Evolutionary conservation across 2,888 invertebrate species (phyloP), one percentile per base, ranked within the genome.

Genomic region (Hydraecia micacea): DNA sequence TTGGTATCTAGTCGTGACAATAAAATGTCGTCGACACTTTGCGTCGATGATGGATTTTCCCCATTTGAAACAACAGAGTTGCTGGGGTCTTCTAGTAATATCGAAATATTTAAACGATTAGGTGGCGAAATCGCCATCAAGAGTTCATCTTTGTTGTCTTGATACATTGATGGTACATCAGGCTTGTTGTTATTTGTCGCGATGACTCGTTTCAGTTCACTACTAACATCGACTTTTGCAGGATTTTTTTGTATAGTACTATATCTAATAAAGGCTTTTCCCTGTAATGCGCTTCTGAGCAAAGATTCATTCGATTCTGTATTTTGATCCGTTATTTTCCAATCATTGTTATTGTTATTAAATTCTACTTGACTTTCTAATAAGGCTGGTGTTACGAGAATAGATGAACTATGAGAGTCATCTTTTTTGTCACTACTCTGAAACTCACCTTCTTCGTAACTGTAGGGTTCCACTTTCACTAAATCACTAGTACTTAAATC

Each of bases 261-360:
- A 97, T 97, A 94, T 97, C 97, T 96, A 94, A 95, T 94, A 94
- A 96, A 92, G 93, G 97, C 97, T 96, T 98, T 98, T 68, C 98
- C 98, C 93, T 98, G 98, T 84, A 99, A 97, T 18, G 98, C 98
- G 92, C 98, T 98, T 88, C 98, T 97, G 85, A 99, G 95, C 84
- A 99, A 95, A 52, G 98, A 98, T 91, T 98, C 98, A 36, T 98
- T 97, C 46, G 97, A 96, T 91, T 96, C 96, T 49, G 96, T 94
- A 91, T 98, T 98, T 94, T 98, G 98, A 92, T 98, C 98, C 77
- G 98, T 98, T 92, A 98, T 97, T 93, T 98, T 98, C 98, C 98
- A 98, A 93, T 98, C 98, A 94, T 98, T 98, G 93, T 98, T 98
- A 92, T 98, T 98, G 90, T 98, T 98, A 92, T 97, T 97, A 94